Base-by-base conservation (phyloP, 1,140 invertebrate genomes). In the Sminthurides bifidus region DNA sequence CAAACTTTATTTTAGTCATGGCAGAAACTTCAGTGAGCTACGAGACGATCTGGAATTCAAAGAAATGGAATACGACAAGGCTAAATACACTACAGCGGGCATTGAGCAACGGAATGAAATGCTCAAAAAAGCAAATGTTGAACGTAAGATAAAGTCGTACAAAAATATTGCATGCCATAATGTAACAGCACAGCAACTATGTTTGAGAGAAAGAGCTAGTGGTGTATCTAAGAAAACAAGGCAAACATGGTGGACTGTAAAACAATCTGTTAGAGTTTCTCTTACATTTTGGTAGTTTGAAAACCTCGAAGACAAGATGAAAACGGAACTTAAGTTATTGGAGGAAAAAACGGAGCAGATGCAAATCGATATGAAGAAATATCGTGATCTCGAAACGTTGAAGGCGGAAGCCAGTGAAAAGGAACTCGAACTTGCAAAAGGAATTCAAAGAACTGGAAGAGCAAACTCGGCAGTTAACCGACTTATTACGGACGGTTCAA, bases 21-120 rank as follows among this genome's bases (percentile, higher is more conserved):
- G 58, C 0, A 54, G 64, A 33, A 74, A 76, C 29, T 70, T 77
- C 26, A 66, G 67, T 37, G 66, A 67, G 2, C 71, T 79, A 67
- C 74, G 75, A 59, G 74, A 76, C 57, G 76, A 79, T 66, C 65
- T 79, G 15, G 68, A 70, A 30, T 77, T 78, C 60, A 78, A 79
- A 63, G 75, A 75, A 63, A 73, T 70, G 35, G 78, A 65, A 31
- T 61, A 55, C 37, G 61, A 65, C 29, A 61, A 63, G 37, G 61
- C 61, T 4, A 58, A 52, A 17, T 63, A 57, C 35, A 64, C 61
- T 12, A 57, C 58, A 0, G 61, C 59, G 57, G 54, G 60, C 51
- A 64, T 65, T 45, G 61, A 64, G 33, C 44, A 55, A 24, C 55
- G 61, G 48, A 65, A 65, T 57, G 61, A 65, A 19, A 26, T 61